These are phyloP conservation scores for Meteorus colon DNA, from an alignment of 2,888 invertebrate genomes.

Conservation along the genomic window DNA sequence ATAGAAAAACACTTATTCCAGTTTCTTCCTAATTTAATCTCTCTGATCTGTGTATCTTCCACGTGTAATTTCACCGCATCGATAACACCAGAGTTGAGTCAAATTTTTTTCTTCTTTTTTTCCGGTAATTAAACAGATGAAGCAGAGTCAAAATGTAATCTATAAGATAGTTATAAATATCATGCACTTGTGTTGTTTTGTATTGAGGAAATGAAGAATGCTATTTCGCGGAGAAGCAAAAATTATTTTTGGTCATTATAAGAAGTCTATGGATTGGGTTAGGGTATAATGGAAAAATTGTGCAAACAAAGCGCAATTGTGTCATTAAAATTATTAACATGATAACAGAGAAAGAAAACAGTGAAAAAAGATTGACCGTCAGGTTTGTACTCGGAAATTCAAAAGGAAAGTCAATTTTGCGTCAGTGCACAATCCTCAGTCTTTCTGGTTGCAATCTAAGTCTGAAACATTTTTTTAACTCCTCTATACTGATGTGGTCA, in stretches of 20 bases:
- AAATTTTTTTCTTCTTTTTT: neutral
- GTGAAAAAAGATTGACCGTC: neutral
- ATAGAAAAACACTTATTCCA: conserved; percentile 10
- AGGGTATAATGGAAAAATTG: conserved; percentile 41
- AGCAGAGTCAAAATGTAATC: neutral
- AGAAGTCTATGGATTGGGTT: conserved; percentile 60
- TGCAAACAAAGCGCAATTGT: conserved; percentile 19
- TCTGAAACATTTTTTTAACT: conserved; percentile 22
- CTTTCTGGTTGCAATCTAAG: conserved; percentile 35
- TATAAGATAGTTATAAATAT: neutral
- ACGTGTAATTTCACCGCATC: neutral
- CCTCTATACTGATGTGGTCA: conserved; percentile 1
- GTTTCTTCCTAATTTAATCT: conserved; percentile 28
- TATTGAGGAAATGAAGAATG: neutral
- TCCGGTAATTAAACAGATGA: neutral
- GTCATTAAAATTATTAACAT: conserved; percentile 5
- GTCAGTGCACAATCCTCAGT: conserved; percentile 10
- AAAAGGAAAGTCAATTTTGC: neutral
- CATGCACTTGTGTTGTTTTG: neutral
- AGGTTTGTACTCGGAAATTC: neutral
- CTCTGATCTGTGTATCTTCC: conserved; percentile 29
- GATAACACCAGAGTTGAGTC: neutral
- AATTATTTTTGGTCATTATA: conserved; percentile 6
- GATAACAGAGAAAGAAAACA: neutral
- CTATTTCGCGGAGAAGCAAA: conserved; percentile 23